Evolutionary conservation across 2,113 vertebrate species (phyloP).

Genomic region (Vulpes vulpes): DNA sequence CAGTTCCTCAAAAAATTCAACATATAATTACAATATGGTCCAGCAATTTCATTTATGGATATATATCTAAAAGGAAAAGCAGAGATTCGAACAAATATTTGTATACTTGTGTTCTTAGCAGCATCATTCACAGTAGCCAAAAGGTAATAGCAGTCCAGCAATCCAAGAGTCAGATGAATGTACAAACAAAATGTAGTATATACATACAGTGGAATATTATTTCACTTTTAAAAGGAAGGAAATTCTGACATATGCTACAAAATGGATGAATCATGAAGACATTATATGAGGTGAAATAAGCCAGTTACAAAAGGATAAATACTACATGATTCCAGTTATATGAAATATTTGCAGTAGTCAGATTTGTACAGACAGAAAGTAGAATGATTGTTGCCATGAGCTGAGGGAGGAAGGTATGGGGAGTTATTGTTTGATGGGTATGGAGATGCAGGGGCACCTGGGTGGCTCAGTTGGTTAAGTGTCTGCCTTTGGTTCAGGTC

Average conservation of each 20-base stretch:
- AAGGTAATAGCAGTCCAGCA: background rate
- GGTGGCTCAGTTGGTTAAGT: too few relatives aligned
- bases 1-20: constrained; percentile 36
- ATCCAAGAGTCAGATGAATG: background rate
- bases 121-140: background rate
- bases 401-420: background rate
- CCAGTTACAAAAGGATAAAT: background rate
- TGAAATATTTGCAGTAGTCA: background rate
- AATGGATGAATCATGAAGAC: background rate
- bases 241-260: background rate
- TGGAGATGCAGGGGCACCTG: background rate
- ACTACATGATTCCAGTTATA: background rate
- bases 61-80: background rate
- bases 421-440: background rate
- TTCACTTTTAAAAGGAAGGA: background rate
- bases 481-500: too few relatives aligned
- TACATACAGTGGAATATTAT: background rate
- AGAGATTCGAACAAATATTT: background rate
- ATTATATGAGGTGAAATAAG: constrained; percentile 38
- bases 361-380: background rate
- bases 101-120: background rate
- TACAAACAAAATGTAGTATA: background rate
- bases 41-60: background rate
- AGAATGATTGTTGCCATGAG: background rate
- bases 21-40: background rate